These are phyloP conservation scores for Ptyas mucosa DNA, from an alignment of 2,113 vertebrate species.

Conservation along the genomic window DNA sequence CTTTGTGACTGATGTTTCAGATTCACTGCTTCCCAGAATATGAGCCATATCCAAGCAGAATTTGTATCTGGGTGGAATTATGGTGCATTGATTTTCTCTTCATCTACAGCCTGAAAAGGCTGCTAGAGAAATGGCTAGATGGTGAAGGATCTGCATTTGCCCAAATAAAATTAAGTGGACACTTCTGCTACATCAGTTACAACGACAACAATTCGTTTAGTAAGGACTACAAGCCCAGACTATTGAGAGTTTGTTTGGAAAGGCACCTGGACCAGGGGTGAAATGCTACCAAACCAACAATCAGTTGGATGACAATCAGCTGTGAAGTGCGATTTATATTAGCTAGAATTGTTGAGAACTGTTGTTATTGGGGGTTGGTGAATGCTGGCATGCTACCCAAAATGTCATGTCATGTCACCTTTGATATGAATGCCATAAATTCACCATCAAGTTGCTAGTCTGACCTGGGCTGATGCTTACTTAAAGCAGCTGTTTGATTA, in stretches of 20 bases:
- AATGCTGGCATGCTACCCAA: neutral
- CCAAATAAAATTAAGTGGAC: conserved; percentile 44
- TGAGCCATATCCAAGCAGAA: conserved; percentile 37
- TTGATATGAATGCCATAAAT: neutral
- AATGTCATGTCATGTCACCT: neutral
- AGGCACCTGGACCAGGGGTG: neutral
- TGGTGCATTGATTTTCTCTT: conserved; percentile 59
- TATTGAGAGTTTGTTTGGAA: neutral
- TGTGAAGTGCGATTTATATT: too few species aligned
- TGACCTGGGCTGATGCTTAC: neutral
- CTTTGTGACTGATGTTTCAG: conserved; percentile 50
- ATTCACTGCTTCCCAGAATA: conserved; percentile 48
- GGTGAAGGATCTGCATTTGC: conserved; percentile 45
- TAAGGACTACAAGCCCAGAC: neutral
- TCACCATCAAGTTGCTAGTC: neutral
- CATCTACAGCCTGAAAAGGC: conserved; percentile 62
- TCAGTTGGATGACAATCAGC: too few species aligned
- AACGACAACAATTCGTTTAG: conserved; percentile 15
- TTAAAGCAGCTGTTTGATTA: neutral
- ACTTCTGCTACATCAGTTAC: conserved; percentile 16
- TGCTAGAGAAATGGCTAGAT: conserved; percentile 55
- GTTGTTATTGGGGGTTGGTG: neutral
- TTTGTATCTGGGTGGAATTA: conserved; percentile 57
- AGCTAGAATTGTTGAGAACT: neutral
- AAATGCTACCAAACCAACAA: too few species aligned